A percentile compares a stretch with the other conserved stretches of the same genome.
phyloP scores from a whole-genome alignment of 2,888 invertebrate species.

The Herminia tarsipennalis region DNA sequence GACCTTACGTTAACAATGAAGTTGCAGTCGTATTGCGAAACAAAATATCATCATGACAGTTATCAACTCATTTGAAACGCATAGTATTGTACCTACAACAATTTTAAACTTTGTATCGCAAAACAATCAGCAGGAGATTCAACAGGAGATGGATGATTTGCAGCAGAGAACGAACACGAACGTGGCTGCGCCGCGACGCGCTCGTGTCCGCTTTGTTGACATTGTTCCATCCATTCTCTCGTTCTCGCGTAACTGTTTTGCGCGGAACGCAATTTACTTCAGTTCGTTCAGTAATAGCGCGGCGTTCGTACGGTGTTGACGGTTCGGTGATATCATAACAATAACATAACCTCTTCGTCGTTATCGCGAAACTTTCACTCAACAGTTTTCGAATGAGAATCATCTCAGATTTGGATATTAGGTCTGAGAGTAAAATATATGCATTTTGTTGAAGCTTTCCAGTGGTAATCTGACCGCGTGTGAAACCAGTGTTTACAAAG shows the following conservation, averaged over 20 bases:
- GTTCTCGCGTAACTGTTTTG: conserved; percentile 40
- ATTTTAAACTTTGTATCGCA: too few relatives aligned
- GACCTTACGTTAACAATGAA: too few relatives aligned
- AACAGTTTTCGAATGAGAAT: conserved; percentile 29
- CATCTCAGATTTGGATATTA: conserved; percentile 16
- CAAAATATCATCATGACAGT: too few relatives aligned
- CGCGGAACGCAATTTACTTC: conserved; percentile 51
- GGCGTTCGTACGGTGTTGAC: conserved; percentile 55
- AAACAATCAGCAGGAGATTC: too few relatives aligned
- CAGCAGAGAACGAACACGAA: neutral
- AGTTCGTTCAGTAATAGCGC: conserved; percentile 63
- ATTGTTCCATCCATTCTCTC: too few relatives aligned
- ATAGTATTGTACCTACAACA: too few relatives aligned
- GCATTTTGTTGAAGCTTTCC: conserved; percentile 14
- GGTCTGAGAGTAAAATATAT: conserved; percentile 2
- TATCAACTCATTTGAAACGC: too few relatives aligned
- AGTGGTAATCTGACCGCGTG: conserved; percentile 44
- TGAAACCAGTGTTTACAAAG: conserved; percentile 68
- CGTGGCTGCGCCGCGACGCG: neutral
- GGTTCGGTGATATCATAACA: conserved; percentile 54
- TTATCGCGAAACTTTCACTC: conserved; percentile 67
- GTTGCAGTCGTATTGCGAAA: too few relatives aligned
- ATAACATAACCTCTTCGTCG: conserved; percentile 72
- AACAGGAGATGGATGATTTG: too few relatives aligned
- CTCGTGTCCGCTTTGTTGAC: too few relatives aligned